Conservation (phyloP, 2,113 vertebrate species). For the Trematomus loennbergii region DNA sequence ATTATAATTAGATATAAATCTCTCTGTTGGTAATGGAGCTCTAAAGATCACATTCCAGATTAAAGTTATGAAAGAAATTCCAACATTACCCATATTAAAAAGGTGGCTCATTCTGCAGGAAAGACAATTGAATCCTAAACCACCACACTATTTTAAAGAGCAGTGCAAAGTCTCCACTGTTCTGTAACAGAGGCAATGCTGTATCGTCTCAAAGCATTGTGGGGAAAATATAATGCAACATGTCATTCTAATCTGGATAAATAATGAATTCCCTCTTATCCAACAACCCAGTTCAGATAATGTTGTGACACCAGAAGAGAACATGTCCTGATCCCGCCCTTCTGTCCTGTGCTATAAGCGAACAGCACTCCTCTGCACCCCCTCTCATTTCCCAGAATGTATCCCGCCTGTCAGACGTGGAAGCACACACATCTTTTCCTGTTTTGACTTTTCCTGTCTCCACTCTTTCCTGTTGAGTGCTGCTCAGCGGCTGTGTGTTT, state of each 20-base stretch:
- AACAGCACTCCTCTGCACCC: not conserved
- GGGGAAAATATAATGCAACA: no score
- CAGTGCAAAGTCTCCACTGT: not conserved
- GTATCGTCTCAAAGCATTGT: not conserved
- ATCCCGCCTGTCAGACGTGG: conserved; percentile 37
- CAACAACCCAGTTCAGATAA: conserved; percentile 7
- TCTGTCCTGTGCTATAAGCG: conserved; percentile 7
- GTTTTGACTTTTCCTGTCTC: conserved; percentile 56
- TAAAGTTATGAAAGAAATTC: not conserved
- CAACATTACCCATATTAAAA: not conserved
- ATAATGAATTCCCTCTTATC: not conserved
- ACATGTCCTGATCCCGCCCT: conserved; percentile 19
- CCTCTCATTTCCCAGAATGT: not conserved
- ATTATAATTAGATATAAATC: not conserved
- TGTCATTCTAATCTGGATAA: not conserved
- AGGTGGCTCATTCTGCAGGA: not conserved
- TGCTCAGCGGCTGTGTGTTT: conserved; percentile 38
- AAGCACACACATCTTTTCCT: conserved; percentile 51
- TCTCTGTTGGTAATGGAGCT: not conserved
- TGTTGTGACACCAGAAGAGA: conserved; percentile 38
- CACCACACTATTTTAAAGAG: not conserved
- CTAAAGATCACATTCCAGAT: not conserved
- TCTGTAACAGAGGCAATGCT: not conserved
- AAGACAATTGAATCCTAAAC: not conserved
- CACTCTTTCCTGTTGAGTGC: conserved; percentile 30